phyloP scores from a whole-genome alignment of 2,113 vertebrate genomes.

The Crypturellus undulatus region DNA sequence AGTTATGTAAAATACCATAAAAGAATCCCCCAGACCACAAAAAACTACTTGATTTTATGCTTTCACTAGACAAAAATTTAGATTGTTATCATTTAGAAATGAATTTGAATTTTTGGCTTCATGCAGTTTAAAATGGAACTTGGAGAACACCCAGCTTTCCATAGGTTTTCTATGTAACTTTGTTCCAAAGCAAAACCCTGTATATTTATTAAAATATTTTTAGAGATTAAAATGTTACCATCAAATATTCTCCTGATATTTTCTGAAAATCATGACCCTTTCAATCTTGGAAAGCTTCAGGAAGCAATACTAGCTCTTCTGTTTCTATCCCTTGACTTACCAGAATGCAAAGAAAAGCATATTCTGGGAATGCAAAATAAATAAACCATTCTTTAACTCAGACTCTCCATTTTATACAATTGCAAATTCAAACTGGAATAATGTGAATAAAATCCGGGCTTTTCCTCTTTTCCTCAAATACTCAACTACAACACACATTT shows the following conservation, averaged over 20 bases:
- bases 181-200: rapidly evolving
- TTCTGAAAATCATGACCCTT: background rate
- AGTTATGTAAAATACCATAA: background rate
- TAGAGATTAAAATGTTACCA: rapidly evolving
- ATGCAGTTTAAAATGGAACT: background rate
- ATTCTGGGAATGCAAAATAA: background rate
- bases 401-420: background rate
- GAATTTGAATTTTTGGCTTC: background rate
- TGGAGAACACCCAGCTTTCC: background rate
- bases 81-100: background rate
- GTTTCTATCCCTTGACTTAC: background rate
- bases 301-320: background rate
- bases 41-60: rapidly evolving
- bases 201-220: background rate
- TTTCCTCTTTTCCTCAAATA: background rate
- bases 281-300: background rate
- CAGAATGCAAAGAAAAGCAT: background rate
- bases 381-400: rapidly evolving
- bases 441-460: background rate
- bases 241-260: background rate
- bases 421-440: background rate
- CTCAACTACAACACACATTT: background rate
- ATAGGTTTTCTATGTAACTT: background rate
- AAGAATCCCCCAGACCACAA: background rate
- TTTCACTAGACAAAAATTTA: background rate